Base-by-base conservation (phyloP, 2,888 invertebrate genomes). In the Eupithecia exiguata region DNA sequence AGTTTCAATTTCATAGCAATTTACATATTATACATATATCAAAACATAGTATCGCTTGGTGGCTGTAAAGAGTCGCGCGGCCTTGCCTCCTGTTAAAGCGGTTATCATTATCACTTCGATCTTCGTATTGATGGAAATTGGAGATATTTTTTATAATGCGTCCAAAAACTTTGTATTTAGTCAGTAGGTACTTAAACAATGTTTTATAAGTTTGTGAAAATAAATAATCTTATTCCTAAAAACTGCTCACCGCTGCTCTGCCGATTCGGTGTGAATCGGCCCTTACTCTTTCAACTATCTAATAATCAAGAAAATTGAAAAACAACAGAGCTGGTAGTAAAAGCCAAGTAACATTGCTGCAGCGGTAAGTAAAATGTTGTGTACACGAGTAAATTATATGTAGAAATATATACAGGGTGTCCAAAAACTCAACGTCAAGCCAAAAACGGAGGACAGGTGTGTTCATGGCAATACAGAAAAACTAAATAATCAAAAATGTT, bases 301-400 rank as follows among this genome's bases (percentile, higher is more conserved):
- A 49, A 0, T 18, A n/a, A 18, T 12, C 4, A 53, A 12, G 7
- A 10, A 21, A 21, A 25, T 14, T 5, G 4, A 53, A 53, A 25
- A 58, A 21, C 21, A 21, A 53, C 10, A 25, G 12, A 58, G 30
- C 65, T 30, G 25, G 25, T n/a, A 65, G 38, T 25, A 66, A 66
- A 66, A 66, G 66, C 38, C 25, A 66, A 21, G 66, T 66, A 66
- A 25, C 66, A 66, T 38, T 36, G 38, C 38, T 65, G 40, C 25
- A 16, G 25, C 40, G 25, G 38, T 66, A 66, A 66, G 66, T 66
- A 40, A 21, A 66, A 12, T 21, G 21, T 36, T 35, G 10, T 62
- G 4, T 35, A 35, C n/a, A 12, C 30, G 7, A 35, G 62, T 62
- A 9, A n/a, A n/a, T 18, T 18, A 40, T 7, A 9, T 62, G 30